phyloP scores from a whole-genome alignment of 2,797 vertebrate species.

The Crenichthys baileyi region DNA sequence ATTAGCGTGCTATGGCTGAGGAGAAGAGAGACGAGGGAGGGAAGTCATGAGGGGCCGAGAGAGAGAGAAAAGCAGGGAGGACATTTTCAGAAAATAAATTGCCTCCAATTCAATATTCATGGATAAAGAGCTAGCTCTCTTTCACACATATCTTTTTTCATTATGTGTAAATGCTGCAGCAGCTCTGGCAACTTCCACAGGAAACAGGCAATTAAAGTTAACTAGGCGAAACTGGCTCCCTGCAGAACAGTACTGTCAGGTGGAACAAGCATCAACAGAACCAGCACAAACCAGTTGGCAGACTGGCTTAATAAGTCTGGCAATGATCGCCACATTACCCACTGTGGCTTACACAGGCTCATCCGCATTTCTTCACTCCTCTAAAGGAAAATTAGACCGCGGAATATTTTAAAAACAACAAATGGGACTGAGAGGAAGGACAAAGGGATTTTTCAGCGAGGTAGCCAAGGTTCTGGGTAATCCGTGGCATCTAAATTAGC shows the following conservation, averaged over 20 bases:
- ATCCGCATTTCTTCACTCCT: constrained; percentile 30
- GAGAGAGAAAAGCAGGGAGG: neutral
- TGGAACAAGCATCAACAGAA: constrained; percentile 74
- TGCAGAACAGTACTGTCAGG: constrained; percentile 74
- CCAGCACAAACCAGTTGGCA: constrained; percentile 71
- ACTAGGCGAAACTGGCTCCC: constrained; percentile 76
- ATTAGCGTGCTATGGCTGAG: constrained; percentile 77
- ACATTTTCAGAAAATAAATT: constrained; percentile 73
- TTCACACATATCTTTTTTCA: constrained; percentile 81
- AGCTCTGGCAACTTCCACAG: constrained; percentile 75
- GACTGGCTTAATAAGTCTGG: constrained; percentile 66
- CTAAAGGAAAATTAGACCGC: constrained; percentile 27
- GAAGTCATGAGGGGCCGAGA: constrained; percentile 11
- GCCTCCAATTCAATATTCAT: constrained; percentile 82
- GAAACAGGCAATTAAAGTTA: constrained; percentile 82
- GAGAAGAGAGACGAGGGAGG: constrained; percentile 52
- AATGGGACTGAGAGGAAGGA: neutral
- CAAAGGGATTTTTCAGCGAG: neutral
- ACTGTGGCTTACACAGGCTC: constrained; percentile 48
- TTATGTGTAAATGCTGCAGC: constrained; percentile 77
- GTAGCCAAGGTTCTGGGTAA: neutral
- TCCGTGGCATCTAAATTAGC: neutral
- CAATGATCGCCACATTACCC: constrained; percentile 60
- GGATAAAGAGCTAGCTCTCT: constrained; percentile 78
- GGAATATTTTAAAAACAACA: constrained; percentile 12